Evolutionary conservation across 2,888 invertebrate species (phyloP).

Genomic region (Oscheius myriophilus): DNA sequence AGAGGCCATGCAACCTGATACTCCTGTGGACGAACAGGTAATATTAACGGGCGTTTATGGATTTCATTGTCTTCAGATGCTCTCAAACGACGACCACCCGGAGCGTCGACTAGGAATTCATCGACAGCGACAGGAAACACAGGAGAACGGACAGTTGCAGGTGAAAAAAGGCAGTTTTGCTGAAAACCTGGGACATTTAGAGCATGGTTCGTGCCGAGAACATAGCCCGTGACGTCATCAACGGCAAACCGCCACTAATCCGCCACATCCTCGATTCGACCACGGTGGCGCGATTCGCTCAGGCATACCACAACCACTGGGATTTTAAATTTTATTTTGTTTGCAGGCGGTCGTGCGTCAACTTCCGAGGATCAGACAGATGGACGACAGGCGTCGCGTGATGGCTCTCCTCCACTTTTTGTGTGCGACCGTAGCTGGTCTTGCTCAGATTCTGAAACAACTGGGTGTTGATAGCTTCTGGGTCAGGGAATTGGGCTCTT

Average conservation of each 20-base stretch:
- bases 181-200: no score
- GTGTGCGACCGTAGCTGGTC: constrained; percentile 33
- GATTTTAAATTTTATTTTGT: background rate
- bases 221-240: constrained; percentile 35
- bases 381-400: constrained; percentile 4
- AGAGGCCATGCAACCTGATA: background rate
- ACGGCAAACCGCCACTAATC: constrained; percentile 24
- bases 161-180: no score
- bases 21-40: background rate
- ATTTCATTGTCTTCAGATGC: constrained; percentile 11
- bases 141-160: background rate
- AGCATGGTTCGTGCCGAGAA: constrained; percentile 34
- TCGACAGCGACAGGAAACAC: background rate
- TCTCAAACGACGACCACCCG: constrained; percentile 2
- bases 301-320: background rate
- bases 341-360: constrained; percentile 3
- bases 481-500: constrained; percentile 9
- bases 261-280: constrained; percentile 6
- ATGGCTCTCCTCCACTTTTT: constrained; percentile 33
- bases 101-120: background rate
- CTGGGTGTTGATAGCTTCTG: constrained; percentile 19
- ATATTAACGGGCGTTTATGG: no score
- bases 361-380: constrained; percentile 4
- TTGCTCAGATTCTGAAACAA: constrained; percentile 14
- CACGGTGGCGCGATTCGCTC: background rate